A percentile compares a stretch with the other conserved stretches of the same genome.
Conservation (phyloP, 2,113 vertebrate species). For the Astur gentilis region DNA sequence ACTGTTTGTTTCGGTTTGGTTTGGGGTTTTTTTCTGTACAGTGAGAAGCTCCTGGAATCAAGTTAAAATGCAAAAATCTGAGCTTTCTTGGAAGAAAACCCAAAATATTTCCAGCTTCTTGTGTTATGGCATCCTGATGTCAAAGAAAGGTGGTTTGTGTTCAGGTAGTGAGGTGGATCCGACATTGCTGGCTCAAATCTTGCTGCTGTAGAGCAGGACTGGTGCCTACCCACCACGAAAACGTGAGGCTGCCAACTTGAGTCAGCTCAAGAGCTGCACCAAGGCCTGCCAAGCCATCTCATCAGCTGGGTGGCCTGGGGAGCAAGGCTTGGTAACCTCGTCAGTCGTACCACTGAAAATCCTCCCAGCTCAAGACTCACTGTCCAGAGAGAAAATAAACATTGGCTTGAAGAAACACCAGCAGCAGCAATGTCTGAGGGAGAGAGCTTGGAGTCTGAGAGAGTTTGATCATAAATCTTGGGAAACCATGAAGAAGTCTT, state of each 20-base stretch:
- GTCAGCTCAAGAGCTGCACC: neutral
- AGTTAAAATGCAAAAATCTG: neutral
- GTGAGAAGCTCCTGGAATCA: neutral
- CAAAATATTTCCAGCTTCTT: neutral
- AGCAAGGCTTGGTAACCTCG: neutral
- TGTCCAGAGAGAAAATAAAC: neutral
- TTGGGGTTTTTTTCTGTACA: neutral
- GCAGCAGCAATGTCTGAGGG: neutral
- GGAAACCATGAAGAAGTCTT: neutral
- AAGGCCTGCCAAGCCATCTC: accelerated
- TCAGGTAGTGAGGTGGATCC: neutral
- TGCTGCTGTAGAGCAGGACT: neutral
- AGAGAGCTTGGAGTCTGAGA: neutral
- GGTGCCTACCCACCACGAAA: neutral
- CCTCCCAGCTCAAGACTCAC: neutral
- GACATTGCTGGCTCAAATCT: neutral
- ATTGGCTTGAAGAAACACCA: neutral
- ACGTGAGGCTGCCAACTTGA: accelerated
- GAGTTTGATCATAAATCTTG: neutral
- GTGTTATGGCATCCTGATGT: neutral
- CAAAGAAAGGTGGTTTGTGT: neutral
- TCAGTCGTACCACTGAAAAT: neutral
- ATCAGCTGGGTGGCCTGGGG: neutral
- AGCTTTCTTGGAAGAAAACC: neutral
- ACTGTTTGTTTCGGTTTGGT: neutral